Percentiles rank a stretch among this genome's conserved stretches.
These are phyloP conservation scores for Rallus limicola DNA, from an alignment of 2,113 vertebrate genomes.

Conservation along the genomic window DNA sequence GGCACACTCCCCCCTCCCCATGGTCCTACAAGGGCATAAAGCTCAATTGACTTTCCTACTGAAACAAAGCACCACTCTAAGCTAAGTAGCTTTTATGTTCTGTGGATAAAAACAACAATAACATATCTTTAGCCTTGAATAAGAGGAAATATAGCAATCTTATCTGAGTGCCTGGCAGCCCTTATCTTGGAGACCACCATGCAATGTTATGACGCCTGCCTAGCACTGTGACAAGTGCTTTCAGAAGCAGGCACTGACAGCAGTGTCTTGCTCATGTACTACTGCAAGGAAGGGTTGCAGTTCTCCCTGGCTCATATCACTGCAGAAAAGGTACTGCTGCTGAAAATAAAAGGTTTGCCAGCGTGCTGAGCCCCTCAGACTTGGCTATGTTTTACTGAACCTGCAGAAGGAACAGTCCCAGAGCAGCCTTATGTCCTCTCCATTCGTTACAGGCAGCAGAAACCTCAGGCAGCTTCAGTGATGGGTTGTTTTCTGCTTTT, in stretches of 20 bases:
- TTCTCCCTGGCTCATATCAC: neutral
- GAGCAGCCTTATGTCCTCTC: neutral
- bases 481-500: neutral
- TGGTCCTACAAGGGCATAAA: fast-evolving
- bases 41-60: neutral
- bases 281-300: neutral
- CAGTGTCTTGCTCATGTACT: neutral
- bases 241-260: neutral
- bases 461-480: neutral
- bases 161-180: neutral
- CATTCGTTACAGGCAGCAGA: neutral
- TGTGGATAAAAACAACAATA: neutral
- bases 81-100: neutral
- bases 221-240: neutral
- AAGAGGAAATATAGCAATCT: neutral
- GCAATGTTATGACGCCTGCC: neutral
- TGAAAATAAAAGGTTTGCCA: neutral
- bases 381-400: neutral
- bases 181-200: neutral
- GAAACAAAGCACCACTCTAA: neutral
- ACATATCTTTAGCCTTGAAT: neutral
- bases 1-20: neutral
- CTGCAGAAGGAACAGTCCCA: neutral
- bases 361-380: neutral
- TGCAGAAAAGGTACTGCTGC: neutral